Conservation (phyloP, 2,113 vertebrate genomes). For the Empidonax traillii region DNA sequence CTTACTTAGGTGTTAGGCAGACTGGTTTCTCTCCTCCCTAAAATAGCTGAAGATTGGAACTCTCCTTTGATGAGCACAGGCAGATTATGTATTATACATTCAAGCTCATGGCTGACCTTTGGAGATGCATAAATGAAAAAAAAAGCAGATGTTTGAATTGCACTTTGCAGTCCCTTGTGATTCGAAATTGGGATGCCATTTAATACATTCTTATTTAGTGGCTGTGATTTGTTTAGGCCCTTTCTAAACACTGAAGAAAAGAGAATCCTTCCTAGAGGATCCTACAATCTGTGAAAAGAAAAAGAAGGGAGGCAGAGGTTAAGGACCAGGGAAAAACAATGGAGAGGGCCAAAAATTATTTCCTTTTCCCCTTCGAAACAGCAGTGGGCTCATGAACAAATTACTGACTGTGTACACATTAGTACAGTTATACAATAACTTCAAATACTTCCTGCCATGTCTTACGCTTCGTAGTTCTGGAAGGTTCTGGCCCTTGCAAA, state of each 20-base stretch:
- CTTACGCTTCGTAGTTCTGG: background rate
- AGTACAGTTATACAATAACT: background rate
- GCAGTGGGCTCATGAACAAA: background rate
- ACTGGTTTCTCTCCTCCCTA: background rate
- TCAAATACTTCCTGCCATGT: background rate
- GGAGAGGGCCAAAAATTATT: background rate
- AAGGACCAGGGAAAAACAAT: background rate
- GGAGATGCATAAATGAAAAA: conserved; percentile 49
- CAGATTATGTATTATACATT: conserved; percentile 59
- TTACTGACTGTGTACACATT: background rate
- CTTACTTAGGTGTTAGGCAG: background rate
- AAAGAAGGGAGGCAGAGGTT: background rate
- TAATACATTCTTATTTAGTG: conserved; percentile 41
- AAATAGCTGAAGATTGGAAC: background rate
- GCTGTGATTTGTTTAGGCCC: conserved; percentile 5
- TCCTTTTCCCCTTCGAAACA: background rate
- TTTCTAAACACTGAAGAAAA: background rate
- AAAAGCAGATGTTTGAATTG: conserved; percentile 49
- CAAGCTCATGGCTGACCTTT: conserved; percentile 53
- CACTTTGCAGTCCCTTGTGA: background rate
- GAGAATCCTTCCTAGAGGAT: background rate
- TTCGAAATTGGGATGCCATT: conserved; percentile 12
- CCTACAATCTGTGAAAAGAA: background rate
- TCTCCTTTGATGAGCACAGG: conserved; percentile 10
- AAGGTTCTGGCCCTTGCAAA: background rate